phyloP scores from a whole-genome alignment of 2,797 vertebrate genomes.

The Heterohyrax brucei region DNA sequence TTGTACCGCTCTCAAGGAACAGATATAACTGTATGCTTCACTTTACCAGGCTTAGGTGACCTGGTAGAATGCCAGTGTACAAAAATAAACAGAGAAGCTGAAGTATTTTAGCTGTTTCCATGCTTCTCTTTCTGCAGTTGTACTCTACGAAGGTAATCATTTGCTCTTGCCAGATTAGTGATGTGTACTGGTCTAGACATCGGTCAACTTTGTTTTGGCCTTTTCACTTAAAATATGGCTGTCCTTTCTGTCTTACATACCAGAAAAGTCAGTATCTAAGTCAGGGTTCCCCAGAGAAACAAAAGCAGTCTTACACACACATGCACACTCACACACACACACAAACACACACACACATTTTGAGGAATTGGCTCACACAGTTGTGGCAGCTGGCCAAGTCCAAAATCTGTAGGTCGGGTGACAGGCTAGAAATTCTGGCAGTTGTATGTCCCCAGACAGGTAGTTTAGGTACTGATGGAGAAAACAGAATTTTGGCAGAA shows the following conservation, averaged over 20 bases:
- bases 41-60: slow-evolving; percentile 9
- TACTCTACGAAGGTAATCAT: not conserved
- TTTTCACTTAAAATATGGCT: slow-evolving; percentile 54
- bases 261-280: not conserved
- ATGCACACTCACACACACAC: too few relatives aligned
- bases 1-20: not conserved
- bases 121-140: slow-evolving; percentile 9
- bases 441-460: not conserved
- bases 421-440: too few relatives aligned
- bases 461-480: not conserved
- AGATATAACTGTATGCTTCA: not conserved
- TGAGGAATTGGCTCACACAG: not conserved
- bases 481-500: not conserved
- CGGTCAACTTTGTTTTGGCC: not conserved
- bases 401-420: not conserved
- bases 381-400: not conserved
- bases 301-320: not conserved
- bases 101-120: not conserved
- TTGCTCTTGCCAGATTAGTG: not conserved
- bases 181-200: not conserved
- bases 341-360: too few relatives aligned
- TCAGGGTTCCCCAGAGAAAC: too few relatives aligned
- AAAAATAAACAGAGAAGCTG: slow-evolving; percentile 25
- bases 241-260: slow-evolving; percentile 15
- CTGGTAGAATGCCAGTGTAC: not conserved